Conservation (phyloP, 1,140 invertebrate species). For the Aradophagus sp. region DNA sequence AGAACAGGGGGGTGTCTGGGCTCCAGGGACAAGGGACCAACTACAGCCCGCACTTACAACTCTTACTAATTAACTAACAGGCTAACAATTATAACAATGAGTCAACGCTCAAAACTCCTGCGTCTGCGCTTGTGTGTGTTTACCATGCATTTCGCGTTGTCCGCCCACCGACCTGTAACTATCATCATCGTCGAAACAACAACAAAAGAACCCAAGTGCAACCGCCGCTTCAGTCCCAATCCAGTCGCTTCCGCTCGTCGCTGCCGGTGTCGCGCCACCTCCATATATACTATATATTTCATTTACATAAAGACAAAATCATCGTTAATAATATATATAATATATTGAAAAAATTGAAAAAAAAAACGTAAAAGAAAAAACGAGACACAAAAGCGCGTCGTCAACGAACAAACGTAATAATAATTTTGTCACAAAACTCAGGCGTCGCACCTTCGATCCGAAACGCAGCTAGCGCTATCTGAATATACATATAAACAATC, state of each 20-base stretch:
- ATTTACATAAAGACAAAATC: constrained; percentile 53
- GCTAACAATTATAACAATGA: constrained; percentile 77
- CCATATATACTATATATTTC: constrained; percentile 54
- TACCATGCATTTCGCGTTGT: constrained; percentile 69
- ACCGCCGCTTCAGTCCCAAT: constrained; percentile 42
- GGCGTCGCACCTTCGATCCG: constrained; percentile 46
- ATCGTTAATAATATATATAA: constrained; percentile 46
- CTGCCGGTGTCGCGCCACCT: too few species aligned
- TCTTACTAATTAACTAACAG: constrained; percentile 77
- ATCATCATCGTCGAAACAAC: constrained; percentile 70
- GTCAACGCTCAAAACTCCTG: constrained; percentile 74
- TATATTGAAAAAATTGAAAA: too few species aligned
- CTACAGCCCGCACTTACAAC: constrained; percentile 76
- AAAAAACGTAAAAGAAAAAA: too few species aligned
- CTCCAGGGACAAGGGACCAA: constrained; percentile 75
- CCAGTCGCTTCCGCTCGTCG: constrained; percentile 7
- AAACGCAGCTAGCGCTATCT: constrained; percentile 48
- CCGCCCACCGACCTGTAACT: constrained; percentile 71
- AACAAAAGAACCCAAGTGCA: constrained; percentile 45
- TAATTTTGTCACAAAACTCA: constrained; percentile 67
- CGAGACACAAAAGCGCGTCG: constrained; percentile 57
- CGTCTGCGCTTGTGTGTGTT: constrained; percentile 67
- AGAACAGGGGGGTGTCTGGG: constrained; percentile 75
- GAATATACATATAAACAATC: constrained; percentile 34
- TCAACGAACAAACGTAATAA: constrained; percentile 65